Evolutionary conservation across 37 sponge, comb jelly and placozoan genomes (phyloP), one percentile per base, ranked within the genome.

Genomic region (Crambe crambe): DNA sequence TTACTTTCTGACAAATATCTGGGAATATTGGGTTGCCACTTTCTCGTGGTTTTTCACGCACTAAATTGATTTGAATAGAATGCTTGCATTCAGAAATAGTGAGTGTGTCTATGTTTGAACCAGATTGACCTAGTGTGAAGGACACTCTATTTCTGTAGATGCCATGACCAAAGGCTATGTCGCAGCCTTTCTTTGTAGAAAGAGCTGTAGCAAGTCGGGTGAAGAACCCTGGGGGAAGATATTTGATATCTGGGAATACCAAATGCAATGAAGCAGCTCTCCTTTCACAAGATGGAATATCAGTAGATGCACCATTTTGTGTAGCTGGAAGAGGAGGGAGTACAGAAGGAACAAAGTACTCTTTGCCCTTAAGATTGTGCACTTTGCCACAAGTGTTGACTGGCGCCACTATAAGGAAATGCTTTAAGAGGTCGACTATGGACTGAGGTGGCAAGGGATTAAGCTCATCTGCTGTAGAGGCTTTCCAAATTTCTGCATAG

Each of bases 201-300:
- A 86, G 59, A 26, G 74, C 0, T 37, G 74, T 60, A 25, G 72
- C 86, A 5, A 86, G 44, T 26, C 86, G 80, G 64, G 41, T 79
- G 56, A 86, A 80, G 60, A 57, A 86, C 10, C 86, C 83, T 43
- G 83, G 88, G 29, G 88, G 88, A 8, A 88, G 78, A 32, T 65
- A 65, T 62, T 75, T 76, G 0, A n/a, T 27, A 3, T 56, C 63
- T 47, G 51, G 51, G 56, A 88, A 88, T 3, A 29, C 4, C 12
- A 88, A 22, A 30, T 71, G 73, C 18, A 88, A 44, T 31, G 88
- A 58, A 70, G 88, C 77, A 22, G 37, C 23, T 79, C 35, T 69
- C 23, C 1, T 27, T n/a, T n/a, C n/a, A n/a, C n/a, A n/a, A n/a
- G n/a, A n/a, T n/a, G n/a, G n/a, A n/a, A n/a, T n/a, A n/a, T n/a